Evolutionary conservation across 2,888 invertebrate genomes (phyloP).

Genomic region (Drosophila algonquin): DNA sequence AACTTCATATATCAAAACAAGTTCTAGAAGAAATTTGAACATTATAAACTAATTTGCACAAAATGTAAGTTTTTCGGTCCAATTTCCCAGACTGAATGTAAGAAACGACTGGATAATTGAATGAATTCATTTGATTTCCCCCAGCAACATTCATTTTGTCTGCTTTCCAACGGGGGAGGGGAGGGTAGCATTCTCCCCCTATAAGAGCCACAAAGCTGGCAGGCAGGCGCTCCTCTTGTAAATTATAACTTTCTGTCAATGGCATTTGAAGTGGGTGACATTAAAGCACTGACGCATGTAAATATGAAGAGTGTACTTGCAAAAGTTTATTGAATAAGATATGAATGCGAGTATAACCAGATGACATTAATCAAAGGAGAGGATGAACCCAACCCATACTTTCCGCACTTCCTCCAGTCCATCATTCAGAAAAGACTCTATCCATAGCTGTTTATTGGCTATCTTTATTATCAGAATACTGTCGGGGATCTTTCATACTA

Average conservation of each 20-base stretch:
- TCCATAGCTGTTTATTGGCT: too few relatives aligned
- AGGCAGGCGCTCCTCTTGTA: background rate
- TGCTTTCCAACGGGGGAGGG: background rate
- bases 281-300: slow-evolving; percentile 21
- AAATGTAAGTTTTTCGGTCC: background rate
- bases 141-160: background rate
- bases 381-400: background rate
- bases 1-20: too few relatives aligned
- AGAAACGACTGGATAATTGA: background rate
- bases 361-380: background rate
- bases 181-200: too few relatives aligned
- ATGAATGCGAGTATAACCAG: slow-evolving; percentile 11
- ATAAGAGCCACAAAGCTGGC: too few relatives aligned
- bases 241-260: slow-evolving; percentile 20
- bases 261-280: slow-evolving; percentile 22
- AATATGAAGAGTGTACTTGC: slow-evolving; percentile 13
- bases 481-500: too few relatives aligned
- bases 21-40: background rate
- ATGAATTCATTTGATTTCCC: background rate
- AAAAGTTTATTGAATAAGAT: slow-evolving; percentile 32
- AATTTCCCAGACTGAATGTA: background rate
- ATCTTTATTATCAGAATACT: too few relatives aligned
- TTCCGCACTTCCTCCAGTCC: background rate
- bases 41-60: background rate
- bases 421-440: background rate